phyloP scores from a whole-genome alignment of 2,797 vertebrate genomes.

The Myoxocephalus aenaeus region DNA sequence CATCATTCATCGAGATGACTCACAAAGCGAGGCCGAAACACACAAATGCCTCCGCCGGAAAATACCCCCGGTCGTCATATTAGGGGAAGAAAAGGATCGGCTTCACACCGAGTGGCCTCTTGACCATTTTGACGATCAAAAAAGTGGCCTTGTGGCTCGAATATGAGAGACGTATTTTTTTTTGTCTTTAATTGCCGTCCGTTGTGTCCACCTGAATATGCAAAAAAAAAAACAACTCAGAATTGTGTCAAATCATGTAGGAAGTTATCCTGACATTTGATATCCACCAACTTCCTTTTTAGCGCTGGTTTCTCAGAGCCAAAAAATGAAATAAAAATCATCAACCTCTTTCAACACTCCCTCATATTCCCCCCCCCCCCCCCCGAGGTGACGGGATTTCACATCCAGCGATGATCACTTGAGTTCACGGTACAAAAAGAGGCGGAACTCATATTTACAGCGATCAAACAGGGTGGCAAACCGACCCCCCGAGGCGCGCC shows the following conservation, averaged over 20 bases:
- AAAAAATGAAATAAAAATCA: conserved; percentile 2
- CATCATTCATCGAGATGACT: conserved; percentile 70
- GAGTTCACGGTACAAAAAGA: conserved; percentile 60
- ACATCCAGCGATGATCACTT: conserved; percentile 59
- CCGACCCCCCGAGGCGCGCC: conserved; percentile 58
- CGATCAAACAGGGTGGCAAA: conserved; percentile 73
- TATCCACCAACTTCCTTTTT: conserved; percentile 31
- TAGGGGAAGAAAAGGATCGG: conserved; percentile 23
- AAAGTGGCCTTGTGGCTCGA: conserved; percentile 3
- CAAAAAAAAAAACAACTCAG: neutral
- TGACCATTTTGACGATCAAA: conserved; percentile 27
- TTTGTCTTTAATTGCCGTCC: conserved; percentile 21
- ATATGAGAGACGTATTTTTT: neutral
- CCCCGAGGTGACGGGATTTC: conserved; percentile 50
- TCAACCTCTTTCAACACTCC: conserved; percentile 12
- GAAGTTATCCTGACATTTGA: too few relatives aligned
- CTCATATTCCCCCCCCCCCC: conserved; percentile 26
- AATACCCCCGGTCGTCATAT: conserved; percentile 32
- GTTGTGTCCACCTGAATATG: neutral
- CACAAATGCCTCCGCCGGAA: conserved; percentile 28
- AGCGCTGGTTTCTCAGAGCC: neutral
- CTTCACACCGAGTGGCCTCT: conserved; percentile 12
- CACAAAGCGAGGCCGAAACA: conserved; percentile 66
- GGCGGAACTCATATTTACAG: conserved; percentile 51
- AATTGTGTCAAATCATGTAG: neutral